Evolutionary conservation across 2,113 vertebrate genomes (phyloP), one percentile per base, ranked within the genome.

Genomic region (Passer domesticus): DNA sequence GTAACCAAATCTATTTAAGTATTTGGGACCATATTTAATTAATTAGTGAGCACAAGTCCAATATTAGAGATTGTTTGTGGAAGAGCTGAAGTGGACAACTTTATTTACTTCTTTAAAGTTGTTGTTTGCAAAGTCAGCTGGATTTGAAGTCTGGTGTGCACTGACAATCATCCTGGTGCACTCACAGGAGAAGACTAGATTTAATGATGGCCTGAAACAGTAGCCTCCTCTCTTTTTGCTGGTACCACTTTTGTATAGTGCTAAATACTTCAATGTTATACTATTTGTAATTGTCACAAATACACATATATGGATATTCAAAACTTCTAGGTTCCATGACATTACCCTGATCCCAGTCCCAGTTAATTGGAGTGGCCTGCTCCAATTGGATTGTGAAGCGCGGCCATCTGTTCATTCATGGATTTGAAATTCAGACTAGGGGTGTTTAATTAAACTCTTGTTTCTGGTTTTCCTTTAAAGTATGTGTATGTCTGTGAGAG

Each of bases 371-470:
- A 91, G 77, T 92, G 92, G 86, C 83, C 52, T 93, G 90, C 44
- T 93, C 39, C 39, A 41, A 67, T 60, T 2, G 0, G 76, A 77
- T 69, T 90, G 13, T 68, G 86, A 81, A 81, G 56, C 4, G 4
- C 83, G 75, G 75, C 94, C 95, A 95, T 96, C 94, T 97, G 96
- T 92, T 93, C 62, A 49, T 80, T 53, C 88, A 84, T 44, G 84
- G 81, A 89, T 87, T 83, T 43, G 53, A 80, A 94, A 83, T 93
- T 94, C 90, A 87, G 83, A n/a, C 76, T 96, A 74, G 82, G 2
- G 41, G 88, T 94, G 70, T 96, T 96, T 94, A 96, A 96, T 95
- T 95, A 94, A 95, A 83, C 50, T 94, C 87, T 91, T 73, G 76
- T 88, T 96, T 93, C 78, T 92, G 70, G 31, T 46, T 95, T 94